phyloP scores from a whole-genome alignment of 2,797 vertebrate species.

The Erpetoichthys calabaricus region DNA sequence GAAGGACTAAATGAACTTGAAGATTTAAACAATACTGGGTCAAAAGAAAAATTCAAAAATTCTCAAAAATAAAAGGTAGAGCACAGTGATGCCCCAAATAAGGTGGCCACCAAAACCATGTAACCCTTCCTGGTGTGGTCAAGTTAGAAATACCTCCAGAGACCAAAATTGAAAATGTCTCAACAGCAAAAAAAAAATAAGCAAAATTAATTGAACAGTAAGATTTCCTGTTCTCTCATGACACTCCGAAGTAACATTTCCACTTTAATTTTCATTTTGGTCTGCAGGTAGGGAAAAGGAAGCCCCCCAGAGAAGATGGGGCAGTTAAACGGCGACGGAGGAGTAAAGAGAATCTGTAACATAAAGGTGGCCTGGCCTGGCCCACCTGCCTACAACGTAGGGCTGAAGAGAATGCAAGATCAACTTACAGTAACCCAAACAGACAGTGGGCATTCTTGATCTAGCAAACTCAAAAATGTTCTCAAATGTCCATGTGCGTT shows the following conservation, averaged over 20 bases:
- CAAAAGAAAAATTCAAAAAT: no score
- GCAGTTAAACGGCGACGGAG: conserved; percentile 34
- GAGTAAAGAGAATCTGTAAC: conserved; percentile 34
- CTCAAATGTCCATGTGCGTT: no score
- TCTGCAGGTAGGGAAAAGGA: conserved; percentile 35
- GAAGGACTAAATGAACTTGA: no score
- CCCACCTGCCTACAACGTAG: background rate
- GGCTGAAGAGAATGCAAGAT: background rate
- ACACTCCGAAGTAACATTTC: conserved; percentile 1
- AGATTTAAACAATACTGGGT: no score
- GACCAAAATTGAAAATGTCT: background rate
- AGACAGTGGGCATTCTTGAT: no score
- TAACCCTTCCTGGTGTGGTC: background rate
- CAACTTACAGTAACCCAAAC: background rate
- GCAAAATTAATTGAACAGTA: background rate
- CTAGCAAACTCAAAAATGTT: no score
- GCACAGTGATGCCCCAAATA: no score
- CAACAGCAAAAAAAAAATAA: background rate
- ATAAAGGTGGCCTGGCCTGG: background rate
- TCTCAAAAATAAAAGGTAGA: no score
- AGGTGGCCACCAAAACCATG: no score
- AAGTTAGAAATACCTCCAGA: background rate
- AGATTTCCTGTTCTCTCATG: conserved; percentile 12
- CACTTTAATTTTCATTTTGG: conserved; percentile 1
- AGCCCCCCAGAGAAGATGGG: conserved; percentile 36